phyloP scores from a whole-genome alignment of 2,797 vertebrate genomes.

The Lagorchestes hirsutus region DNA sequence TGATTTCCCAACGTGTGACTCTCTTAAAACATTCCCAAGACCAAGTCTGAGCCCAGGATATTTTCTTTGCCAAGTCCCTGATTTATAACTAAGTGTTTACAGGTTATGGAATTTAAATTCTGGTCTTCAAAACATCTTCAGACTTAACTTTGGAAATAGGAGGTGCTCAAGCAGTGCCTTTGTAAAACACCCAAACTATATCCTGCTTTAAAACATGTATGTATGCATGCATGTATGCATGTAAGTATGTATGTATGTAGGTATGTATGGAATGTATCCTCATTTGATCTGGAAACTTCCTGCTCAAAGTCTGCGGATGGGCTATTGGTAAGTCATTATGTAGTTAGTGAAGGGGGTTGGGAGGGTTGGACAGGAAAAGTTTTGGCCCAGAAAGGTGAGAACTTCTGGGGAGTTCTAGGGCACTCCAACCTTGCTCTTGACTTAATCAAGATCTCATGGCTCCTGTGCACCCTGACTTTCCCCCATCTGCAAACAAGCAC shows the following conservation, averaged over 20 bases:
- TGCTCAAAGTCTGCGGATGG: too few species aligned
- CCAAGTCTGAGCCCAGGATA: neutral
- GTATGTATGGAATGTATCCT: too few species aligned
- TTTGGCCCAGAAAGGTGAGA: neutral
- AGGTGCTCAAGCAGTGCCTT: too few species aligned
- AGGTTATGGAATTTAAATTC: slow-evolving; percentile 30
- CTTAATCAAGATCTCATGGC: neutral
- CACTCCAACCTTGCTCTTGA: neutral
- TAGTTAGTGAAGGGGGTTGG: too few species aligned
- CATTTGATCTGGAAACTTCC: too few species aligned
- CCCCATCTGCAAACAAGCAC: neutral
- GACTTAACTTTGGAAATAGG: too few species aligned
- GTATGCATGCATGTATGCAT: too few species aligned
- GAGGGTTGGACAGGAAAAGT: too few species aligned
- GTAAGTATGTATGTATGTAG: too few species aligned
- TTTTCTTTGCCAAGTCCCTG: slow-evolving; percentile 15
- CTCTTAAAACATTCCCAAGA: neutral
- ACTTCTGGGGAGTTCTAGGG: neutral
- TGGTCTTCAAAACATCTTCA: neutral
- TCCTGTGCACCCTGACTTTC: neutral
- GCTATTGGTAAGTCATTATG: too few species aligned
- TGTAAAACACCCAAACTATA: too few species aligned
- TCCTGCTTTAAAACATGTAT: too few species aligned
- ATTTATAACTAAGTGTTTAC: slow-evolving; percentile 11
- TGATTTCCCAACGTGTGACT: neutral